phyloP scores from a whole-genome alignment of 2,888 invertebrate genomes.

The Horisme vitalbata region DNA sequence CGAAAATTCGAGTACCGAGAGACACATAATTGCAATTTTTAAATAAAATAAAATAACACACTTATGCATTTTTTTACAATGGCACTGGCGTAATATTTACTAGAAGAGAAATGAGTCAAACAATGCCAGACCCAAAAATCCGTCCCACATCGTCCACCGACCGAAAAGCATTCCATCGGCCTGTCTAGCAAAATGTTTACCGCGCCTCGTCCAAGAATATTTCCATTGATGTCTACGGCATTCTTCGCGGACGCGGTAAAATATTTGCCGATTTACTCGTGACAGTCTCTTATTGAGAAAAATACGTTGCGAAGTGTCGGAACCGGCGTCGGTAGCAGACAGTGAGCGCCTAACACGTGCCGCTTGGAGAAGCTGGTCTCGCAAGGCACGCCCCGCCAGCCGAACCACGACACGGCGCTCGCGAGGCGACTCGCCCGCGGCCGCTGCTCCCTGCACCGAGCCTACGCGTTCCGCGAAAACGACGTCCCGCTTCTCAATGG shows the following conservation, averaged over 20 bases:
- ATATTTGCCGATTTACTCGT: not conserved
- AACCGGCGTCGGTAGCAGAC: slow-evolving; percentile 12
- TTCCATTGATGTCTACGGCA: not conserved
- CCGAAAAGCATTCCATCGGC: not conserved
- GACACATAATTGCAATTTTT: no score
- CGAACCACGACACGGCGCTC: slow-evolving; percentile 15
- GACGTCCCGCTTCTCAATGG: slow-evolving; percentile 25
- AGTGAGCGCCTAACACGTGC: slow-evolving; percentile 24
- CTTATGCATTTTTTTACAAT: no score
- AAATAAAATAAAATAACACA: no score
- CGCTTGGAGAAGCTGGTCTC: slow-evolving; percentile 20
- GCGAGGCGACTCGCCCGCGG: not conserved
- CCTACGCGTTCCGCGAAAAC: slow-evolving; percentile 25
- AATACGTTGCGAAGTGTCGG: slow-evolving; percentile 12
- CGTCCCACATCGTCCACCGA: not conserved
- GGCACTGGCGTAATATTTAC: no score
- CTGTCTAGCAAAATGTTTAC: not conserved
- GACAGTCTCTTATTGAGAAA: slow-evolving; percentile 10
- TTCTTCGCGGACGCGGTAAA: not conserved
- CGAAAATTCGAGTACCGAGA: no score
- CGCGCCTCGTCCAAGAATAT: slow-evolving; percentile 5
- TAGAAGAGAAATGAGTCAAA: no score
- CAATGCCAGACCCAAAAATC: not conserved
- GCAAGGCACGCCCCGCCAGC: slow-evolving; percentile 17
- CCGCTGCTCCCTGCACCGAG: not conserved